Evolutionary conservation across 64 coral and sea anemone species (phyloP), one percentile per base, ranked within the genome.

Genomic region (Pachyseris speciosa): DNA sequence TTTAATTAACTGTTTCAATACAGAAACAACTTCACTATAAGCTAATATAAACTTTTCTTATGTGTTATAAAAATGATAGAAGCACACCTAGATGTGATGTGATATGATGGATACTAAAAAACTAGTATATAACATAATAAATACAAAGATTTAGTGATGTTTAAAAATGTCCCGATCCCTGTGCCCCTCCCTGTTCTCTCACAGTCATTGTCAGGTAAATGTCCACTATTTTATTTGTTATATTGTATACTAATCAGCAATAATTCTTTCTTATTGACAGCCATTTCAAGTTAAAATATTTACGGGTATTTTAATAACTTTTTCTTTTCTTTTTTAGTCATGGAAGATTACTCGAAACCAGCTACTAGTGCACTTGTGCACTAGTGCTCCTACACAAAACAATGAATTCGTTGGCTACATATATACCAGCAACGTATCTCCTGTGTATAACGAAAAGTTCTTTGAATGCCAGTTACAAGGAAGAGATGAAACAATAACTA

Each of bases 401-500:
- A 38, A 69, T 39, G 84, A 87, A 51, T 87, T 73, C 39, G 27
- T 87, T 7, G 84, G 84, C 1, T 87, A 57, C 49, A n/a, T n/a
- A n/a, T n/a, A n/a, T n/a, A 55, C 55, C 72, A 67, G 73, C 27
- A 87, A 72, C n/a, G 84, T 87, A 8, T 87, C 84, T 67, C 22
- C 67, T n/a, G 83, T 85, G 16, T 85, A 85, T 85, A 85, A 85
- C 37, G 47, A 37, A 53, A 86, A 86, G 36, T 74, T 53, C 10
- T 87, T 87, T 74, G 7, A 87, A 48, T 87, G 42, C 26, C 84
- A 87, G 33, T 55, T 87, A 17, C 84, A 87, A 87, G 67, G 84
- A 27, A 87, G 32, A 15, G 66, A 25, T 87, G 42, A 87, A 37
- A 5, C 84, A 53, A 5, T 44, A 37, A 31, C 49, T 15, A 43